Base-by-base conservation (phyloP, 2,113 vertebrate genomes). In the Trichechus manatus region DNA sequence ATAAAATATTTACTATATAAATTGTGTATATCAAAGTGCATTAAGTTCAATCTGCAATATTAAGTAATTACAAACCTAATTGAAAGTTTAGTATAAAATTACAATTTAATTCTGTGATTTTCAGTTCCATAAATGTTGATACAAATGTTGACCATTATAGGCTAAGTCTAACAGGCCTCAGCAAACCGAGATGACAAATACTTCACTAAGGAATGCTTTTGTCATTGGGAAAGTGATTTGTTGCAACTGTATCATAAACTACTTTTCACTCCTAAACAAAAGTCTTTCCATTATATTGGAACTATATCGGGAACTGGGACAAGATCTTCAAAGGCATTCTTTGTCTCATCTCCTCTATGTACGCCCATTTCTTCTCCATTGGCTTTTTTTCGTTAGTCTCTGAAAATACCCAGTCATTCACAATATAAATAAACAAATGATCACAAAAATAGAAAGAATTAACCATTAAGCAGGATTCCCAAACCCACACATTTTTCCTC, bases 1-100 rank as follows among this genome's bases (percentile, higher is more conserved):
- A 91, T 95, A 95, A 86, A 70, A 47, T 85, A 8, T 68, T 39
- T 53, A 13, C 50, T 53, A 53, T 63, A 9, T 80, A 63, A 94
- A 31, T 6, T 78, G 1, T 56, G 22, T 47, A 2, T 79, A 31
- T 79, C 39, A 39, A 39, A 39, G 39, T 39, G 39, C 39, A 39
- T 39, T 39, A 39, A 39, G 39, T 39, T 39, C 39, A 39, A 39
- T 39, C 39, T 95, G n/a, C n/a, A 63, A 20, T 39, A 50, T 86
- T 53, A 68, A 64, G 59, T 77, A 90, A 36, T 53, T 79, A 20
- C 13, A 79, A 61, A 59, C n/a, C 4, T 91, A 91, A 70, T 68
- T 50, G 9, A 91, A 8, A n/a, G 79, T 78, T 91, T 47, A 79
- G 17, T 6, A 44, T 70, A 70, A 70, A 86, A 75, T 85, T n/a